A percentile compares a stretch with the other conserved stretches of the same genome.
Evolutionary conservation across 2,888 invertebrate species (phyloP).

Genomic region (Brenthis daphne): DNA sequence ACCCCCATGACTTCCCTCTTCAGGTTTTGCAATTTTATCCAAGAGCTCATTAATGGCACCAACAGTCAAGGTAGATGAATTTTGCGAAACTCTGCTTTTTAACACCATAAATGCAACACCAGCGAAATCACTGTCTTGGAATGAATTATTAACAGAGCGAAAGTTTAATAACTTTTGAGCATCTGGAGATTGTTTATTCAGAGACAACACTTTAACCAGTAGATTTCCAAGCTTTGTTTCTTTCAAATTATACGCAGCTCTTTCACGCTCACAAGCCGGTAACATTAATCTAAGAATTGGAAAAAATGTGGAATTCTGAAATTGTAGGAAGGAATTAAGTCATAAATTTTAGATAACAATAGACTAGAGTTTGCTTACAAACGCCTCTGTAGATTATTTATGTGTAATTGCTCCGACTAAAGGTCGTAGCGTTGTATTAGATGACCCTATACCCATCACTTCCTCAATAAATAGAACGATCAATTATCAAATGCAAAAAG

Average conservation of each 20-base stretch:
- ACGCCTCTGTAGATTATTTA: no score
- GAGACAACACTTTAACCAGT: conserved; percentile 88
- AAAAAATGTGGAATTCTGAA: conserved; percentile 84
- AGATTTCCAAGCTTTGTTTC: conserved; percentile 87
- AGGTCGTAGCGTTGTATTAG: no score
- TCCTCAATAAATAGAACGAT: no score
- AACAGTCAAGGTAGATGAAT: conserved; percentile 81
- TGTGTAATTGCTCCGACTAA: no score
- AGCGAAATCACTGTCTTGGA: conserved; percentile 88
- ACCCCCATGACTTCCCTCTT: conserved; percentile 83
- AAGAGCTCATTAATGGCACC: conserved; percentile 88
- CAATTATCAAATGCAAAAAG: no score
- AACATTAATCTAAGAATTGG: conserved; percentile 90
- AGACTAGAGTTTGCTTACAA: background rate
- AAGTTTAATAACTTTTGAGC: conserved; percentile 66
- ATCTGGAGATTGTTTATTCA: conserved; percentile 84
- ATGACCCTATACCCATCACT: no score
- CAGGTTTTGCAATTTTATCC: conserved; percentile 87
- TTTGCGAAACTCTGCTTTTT: conserved; percentile 73
- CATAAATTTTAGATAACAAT: background rate
- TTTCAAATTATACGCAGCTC: conserved; percentile 92
- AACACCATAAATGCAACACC: conserved; percentile 89
- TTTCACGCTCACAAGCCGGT: conserved; percentile 89
- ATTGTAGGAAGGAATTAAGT: conserved; percentile 34
- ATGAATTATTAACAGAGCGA: conserved; percentile 74